phyloP scores from a whole-genome alignment of 2,113 vertebrate genomes.

The Vulpes vulpes region DNA sequence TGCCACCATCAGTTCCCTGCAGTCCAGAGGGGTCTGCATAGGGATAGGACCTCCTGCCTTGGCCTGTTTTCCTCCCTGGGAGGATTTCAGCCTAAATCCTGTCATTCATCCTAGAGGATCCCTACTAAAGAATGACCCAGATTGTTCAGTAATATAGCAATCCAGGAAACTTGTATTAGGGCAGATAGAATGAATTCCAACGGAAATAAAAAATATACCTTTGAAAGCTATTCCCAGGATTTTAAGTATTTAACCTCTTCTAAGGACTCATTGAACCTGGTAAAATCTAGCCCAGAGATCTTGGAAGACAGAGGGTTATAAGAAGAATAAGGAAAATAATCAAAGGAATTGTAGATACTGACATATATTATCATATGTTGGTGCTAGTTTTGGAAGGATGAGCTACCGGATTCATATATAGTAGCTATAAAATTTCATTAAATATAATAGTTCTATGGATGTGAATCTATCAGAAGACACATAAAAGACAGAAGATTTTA shows the following conservation, averaged over 20 bases:
- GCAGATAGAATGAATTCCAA: not conserved
- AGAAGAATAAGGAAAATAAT: not conserved
- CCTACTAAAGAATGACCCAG: not conserved
- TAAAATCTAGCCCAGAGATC: not conserved
- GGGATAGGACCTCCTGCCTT: not conserved
- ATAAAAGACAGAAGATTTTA: not conserved
- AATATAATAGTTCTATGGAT: not conserved
- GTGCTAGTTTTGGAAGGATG: not conserved
- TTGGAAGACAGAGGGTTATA: not conserved
- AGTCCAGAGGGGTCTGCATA: not conserved
- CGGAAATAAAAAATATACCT: not conserved
- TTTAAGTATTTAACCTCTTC: not conserved
- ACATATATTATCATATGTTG: not conserved
- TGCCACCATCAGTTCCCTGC: constrained; percentile 7
- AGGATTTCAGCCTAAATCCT: not conserved
- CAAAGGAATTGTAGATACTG: not conserved
- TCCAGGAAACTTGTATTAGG: not conserved
- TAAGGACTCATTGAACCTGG: not conserved
- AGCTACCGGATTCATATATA: not conserved
- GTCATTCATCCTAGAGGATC: not conserved
- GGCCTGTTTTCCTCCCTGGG: not conserved
- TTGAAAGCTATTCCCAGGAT: not conserved
- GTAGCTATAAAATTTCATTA: not conserved
- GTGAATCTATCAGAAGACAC: not conserved
- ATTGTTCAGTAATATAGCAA: not conserved